A percentile compares a stretch with the other conserved stretches of the same genome.
phyloP scores from a whole-genome alignment of 1,140 invertebrate species.

The Lasioglossum baleicum region DNA sequence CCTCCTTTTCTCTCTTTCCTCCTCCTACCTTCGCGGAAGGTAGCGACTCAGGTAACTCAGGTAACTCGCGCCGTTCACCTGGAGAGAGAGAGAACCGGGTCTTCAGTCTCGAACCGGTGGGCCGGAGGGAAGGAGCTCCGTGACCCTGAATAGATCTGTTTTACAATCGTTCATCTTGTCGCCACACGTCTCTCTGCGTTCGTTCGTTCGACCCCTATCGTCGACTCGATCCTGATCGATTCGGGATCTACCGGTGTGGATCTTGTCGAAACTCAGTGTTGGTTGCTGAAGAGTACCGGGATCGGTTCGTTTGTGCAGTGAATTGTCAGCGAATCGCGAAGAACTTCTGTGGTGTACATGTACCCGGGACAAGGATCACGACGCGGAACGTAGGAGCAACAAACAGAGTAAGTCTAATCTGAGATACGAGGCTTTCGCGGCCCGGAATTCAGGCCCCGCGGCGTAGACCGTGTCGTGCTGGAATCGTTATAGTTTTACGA shows the following conservation, averaged over 20 bases:
- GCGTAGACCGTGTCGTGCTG: too few relatives aligned
- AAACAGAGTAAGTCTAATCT: constrained; percentile 56
- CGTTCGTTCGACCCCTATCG: too few relatives aligned
- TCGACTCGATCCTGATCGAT: too few relatives aligned
- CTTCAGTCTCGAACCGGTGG: constrained; percentile 76
- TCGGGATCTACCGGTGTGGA: too few relatives aligned
- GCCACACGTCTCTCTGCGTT: too few relatives aligned
- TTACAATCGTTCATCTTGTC: background rate
- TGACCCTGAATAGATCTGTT: constrained; percentile 69
- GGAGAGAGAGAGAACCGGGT: constrained; percentile 64
- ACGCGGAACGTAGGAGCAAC: constrained; percentile 60
- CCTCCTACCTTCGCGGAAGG: too few relatives aligned
- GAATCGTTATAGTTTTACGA: too few relatives aligned
- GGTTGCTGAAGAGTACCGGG: background rate
- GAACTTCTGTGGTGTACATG: constrained; percentile 56
- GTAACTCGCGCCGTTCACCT: constrained; percentile 72
- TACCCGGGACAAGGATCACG: constrained; percentile 49
- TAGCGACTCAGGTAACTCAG: constrained; percentile 33
- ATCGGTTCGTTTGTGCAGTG: constrained; percentile 50
- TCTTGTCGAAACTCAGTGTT: background rate
- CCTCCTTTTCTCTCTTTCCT: constrained; percentile 21
- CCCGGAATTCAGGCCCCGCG: too few relatives aligned
- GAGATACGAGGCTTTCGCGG: background rate
- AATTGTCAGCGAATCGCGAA: constrained; percentile 26
- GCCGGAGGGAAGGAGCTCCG: constrained; percentile 78